Evolutionary conservation across 2,113 vertebrate species (phyloP).

Genomic region (Patagioenas fasciata): DNA sequence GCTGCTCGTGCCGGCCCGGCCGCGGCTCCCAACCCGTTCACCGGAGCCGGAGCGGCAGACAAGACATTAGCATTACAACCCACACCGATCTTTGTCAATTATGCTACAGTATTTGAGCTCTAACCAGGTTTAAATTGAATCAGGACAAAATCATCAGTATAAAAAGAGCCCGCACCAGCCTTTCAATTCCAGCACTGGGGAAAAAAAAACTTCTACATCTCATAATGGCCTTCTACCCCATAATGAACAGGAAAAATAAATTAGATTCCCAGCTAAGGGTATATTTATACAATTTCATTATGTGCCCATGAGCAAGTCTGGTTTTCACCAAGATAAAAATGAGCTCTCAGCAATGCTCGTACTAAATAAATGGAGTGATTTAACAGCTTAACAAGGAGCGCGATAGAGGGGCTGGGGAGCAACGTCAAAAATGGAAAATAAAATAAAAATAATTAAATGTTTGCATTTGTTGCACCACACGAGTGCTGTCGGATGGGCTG

Average conservation of each 20-base stretch:
- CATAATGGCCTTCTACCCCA: conserved; percentile 84
- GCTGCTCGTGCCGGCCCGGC: too few species aligned
- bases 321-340: conserved; percentile 84
- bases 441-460: not conserved
- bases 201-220: conserved; percentile 76
- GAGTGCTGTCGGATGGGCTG: fast-evolving
- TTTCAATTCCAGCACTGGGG: conserved; percentile 77
- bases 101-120: conserved; percentile 71
- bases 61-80: conserved; percentile 61
- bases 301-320: conserved; percentile 82
- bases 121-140: conserved; percentile 82
- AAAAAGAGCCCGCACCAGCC: conserved; percentile 76
- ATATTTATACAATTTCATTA: conserved; percentile 87
- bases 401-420: conserved; percentile 73
- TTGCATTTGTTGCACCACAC: not conserved
- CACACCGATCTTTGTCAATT: conserved; percentile 78
- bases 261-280: conserved; percentile 85
- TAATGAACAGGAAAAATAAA: conserved; percentile 89
- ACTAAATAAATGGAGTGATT: conserved; percentile 87
- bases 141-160: conserved; percentile 79
- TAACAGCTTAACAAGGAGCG: conserved; percentile 80
- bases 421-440: conserved; percentile 75
- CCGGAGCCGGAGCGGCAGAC: conserved; percentile 4
- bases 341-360: conserved; percentile 83
- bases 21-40: fast-evolving